A percentile compares a stretch with the other conserved stretches of the same genome.
phyloP scores from a whole-genome alignment of 2,797 vertebrate genomes.

The Melanotaenia nigrans region DNA sequence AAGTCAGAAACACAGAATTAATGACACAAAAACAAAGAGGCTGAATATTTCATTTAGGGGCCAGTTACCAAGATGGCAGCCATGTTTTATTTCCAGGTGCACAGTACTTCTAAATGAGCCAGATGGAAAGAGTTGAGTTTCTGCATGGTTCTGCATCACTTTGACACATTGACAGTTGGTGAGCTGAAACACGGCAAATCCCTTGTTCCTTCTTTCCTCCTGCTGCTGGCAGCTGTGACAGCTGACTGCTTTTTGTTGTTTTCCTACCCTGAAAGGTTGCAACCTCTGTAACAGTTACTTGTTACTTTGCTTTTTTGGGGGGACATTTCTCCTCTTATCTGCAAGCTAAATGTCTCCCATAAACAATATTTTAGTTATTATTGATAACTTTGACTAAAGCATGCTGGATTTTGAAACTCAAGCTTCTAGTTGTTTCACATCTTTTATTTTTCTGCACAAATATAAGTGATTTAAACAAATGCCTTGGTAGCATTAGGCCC shows the following conservation, averaged over 20 bases:
- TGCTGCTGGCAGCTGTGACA: conserved; percentile 46
- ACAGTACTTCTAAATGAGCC: conserved; percentile 27
- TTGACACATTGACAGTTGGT: conserved; percentile 58
- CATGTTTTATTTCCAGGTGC: conserved; percentile 19
- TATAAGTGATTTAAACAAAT: neutral
- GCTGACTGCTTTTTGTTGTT: conserved; percentile 25
- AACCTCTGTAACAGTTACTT: conserved; percentile 17
- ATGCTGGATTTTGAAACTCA: neutral
- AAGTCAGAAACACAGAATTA: neutral
- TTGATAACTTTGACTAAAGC: neutral
- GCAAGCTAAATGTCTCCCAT: neutral
- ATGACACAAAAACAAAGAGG: neutral
- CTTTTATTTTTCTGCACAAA: neutral
- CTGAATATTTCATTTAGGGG: neutral
- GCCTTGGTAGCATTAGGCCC: neutral
- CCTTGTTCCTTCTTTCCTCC: conserved; percentile 38
- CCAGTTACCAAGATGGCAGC: conserved; percentile 7
- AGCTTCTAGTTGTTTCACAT: neutral
- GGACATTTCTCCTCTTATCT: conserved; percentile 1
- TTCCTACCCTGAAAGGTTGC: conserved; percentile 25
- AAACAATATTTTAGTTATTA: neutral
- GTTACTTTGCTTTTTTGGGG: neutral
- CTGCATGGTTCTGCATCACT: conserved; percentile 36
- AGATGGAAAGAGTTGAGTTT: conserved; percentile 38
- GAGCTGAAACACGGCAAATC: conserved; percentile 50